Evolutionary conservation across 53 echinoderm and acorn worm genomes (phyloP).

Genomic region (Temnopleurus reevesii): DNA sequence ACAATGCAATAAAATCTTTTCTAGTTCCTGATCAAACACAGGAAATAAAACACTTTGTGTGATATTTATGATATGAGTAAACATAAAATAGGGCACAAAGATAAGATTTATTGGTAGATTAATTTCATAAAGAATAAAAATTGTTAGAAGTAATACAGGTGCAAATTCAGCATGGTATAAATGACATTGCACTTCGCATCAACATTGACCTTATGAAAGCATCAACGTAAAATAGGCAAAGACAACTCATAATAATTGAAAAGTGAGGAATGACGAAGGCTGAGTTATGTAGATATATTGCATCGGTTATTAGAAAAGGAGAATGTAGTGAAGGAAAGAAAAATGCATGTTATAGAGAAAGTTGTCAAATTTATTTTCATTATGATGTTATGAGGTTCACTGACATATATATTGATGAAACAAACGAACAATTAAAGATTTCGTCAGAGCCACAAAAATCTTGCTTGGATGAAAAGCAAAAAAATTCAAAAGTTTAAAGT

Average conservation of each 20-base stretch:
- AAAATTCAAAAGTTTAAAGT: too few species aligned
- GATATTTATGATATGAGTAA: constrained; percentile 49
- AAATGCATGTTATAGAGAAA: constrained; percentile 45
- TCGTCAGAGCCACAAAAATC: too few species aligned
- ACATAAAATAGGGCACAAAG: constrained; percentile 37
- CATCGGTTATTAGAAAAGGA: not conserved
- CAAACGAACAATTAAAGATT: constrained; percentile 46
- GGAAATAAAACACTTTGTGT: not conserved
- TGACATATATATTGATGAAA: constrained; percentile 41
- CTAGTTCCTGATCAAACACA: not conserved
- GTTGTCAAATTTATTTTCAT: constrained; percentile 54
- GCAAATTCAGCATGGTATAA: constrained; percentile 19
- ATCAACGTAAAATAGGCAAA: not conserved
- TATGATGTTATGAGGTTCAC: constrained; percentile 55
- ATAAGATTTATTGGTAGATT: constrained; percentile 45
- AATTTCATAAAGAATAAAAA: constrained; percentile 25
- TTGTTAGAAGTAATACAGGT: not conserved
- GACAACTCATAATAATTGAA: constrained; percentile 53
- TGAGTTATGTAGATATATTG: constrained; percentile 38
- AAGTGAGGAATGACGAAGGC: constrained; percentile 17
- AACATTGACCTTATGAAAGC: constrained; percentile 38
- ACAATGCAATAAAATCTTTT: constrained; percentile 12
- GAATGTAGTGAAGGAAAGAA: not conserved
- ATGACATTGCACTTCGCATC: constrained; percentile 39
- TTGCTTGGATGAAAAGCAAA: too few species aligned